Conservation (phyloP, 2,797 vertebrate genomes). For the Sciurus carolinensis region DNA sequence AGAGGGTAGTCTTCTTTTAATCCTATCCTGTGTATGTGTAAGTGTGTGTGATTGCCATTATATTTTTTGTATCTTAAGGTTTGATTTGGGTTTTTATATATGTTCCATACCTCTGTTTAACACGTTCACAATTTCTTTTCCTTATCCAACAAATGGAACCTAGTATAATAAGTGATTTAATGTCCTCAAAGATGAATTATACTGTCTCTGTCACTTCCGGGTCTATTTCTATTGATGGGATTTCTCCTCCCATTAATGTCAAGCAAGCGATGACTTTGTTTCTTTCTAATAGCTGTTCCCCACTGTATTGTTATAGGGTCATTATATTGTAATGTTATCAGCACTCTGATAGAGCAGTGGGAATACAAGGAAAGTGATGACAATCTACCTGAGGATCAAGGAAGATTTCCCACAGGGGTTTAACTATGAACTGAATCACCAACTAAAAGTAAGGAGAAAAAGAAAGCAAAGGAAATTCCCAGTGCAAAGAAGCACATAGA, state of each 20-base stretch:
- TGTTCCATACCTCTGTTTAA: background rate
- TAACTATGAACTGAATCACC: background rate
- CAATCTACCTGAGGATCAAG: background rate
- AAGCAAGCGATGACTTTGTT: background rate
- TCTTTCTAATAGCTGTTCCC: background rate
- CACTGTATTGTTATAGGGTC: background rate
- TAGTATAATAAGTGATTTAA: background rate
- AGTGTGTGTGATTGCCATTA: background rate
- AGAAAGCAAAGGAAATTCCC: background rate
- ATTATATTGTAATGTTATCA: background rate
- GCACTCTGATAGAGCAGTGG: background rate
- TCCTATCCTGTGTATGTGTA: background rate
- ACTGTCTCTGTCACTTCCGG: background rate
- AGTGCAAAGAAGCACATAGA: background rate
- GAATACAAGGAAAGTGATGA: background rate
- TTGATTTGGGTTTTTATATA: background rate
- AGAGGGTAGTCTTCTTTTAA: background rate
- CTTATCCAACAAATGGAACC: background rate
- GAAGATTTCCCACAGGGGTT: background rate
- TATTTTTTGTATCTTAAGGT: background rate
- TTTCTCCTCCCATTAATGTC: background rate
- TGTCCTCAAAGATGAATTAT: background rate
- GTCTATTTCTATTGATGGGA: background rate
- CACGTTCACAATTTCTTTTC: background rate
- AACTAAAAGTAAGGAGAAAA: background rate